These are phyloP conservation scores for Tiphia femorata DNA, from an alignment of 2,888 invertebrate genomes.

Conservation along the genomic window DNA sequence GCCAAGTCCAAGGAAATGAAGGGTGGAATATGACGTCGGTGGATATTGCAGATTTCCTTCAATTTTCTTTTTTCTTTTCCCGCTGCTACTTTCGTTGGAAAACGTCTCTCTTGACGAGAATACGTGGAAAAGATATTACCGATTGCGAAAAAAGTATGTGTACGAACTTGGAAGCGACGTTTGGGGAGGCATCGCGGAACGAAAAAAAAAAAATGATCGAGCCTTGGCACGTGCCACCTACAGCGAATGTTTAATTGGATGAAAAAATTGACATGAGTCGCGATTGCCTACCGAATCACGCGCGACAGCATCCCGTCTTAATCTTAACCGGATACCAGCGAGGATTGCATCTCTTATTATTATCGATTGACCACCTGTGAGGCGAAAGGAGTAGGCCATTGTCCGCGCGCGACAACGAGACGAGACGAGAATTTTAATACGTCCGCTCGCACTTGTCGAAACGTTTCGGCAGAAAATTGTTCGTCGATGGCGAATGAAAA, in stretches of 20 bases:
- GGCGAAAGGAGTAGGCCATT: constrained; percentile 11
- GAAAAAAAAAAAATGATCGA: too few species aligned
- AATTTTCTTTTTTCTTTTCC: background rate
- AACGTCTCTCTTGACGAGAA: background rate
- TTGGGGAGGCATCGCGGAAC: too few species aligned
- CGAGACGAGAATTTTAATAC: constrained; percentile 18
- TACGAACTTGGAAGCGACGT: too few species aligned
- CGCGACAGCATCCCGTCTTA: constrained; percentile 50
- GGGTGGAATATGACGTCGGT: constrained; percentile 39
- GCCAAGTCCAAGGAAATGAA: constrained; percentile 45
- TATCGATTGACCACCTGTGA: constrained; percentile 51
- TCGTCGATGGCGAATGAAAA: too few species aligned
- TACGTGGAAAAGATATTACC: too few species aligned
- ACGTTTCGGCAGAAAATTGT: too few species aligned
- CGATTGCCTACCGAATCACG: constrained; percentile 49
- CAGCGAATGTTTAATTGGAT: too few species aligned
- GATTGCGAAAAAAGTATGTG: too few species aligned
- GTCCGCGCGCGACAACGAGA: too few species aligned
- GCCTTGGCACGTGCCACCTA: too few species aligned
- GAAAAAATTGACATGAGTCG: too few species aligned
- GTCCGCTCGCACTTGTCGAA: constrained; percentile 11
- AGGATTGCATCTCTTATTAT: constrained; percentile 42
- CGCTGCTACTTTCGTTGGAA: background rate
- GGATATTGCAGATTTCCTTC: background rate
- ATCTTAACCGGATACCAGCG: constrained; percentile 28